phyloP scores from a whole-genome alignment of 1,140 invertebrate genomes.

The silkworm (Bombyx mori) region ASM3026992v2 NC_085110.1:10460001-10460500 shows the following conservation, averaged over 20 bases:
- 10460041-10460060: constrained; percentile 55
- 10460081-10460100: constrained; percentile 88
- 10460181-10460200: constrained; percentile 91
- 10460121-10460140: constrained; percentile 79
- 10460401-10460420: constrained; percentile 69
- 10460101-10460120: constrained; percentile 75
- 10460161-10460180: constrained; percentile 87
- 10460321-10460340: constrained; percentile 74
- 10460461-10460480: constrained; percentile 79
- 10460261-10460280: constrained; percentile 86
- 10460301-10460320: constrained; percentile 84
- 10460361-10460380: constrained; percentile 77
- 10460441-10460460: constrained; percentile 79
- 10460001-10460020: constrained; percentile 51
- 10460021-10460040: constrained; percentile 45
- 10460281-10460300: constrained; percentile 85
- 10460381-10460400: constrained; percentile 77
- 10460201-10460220: constrained; percentile 83
- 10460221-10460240: constrained; percentile 83
- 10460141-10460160: constrained; percentile 87
- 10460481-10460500: constrained; percentile 64
- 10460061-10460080: constrained; percentile 84
- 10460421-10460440: constrained; percentile 83
- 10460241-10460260: constrained; percentile 84
- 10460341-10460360: constrained; percentile 83